These are phyloP conservation scores for Morpho achilles DNA, from an alignment of 2,888 invertebrate genomes.

Conservation along the genomic window DNA sequence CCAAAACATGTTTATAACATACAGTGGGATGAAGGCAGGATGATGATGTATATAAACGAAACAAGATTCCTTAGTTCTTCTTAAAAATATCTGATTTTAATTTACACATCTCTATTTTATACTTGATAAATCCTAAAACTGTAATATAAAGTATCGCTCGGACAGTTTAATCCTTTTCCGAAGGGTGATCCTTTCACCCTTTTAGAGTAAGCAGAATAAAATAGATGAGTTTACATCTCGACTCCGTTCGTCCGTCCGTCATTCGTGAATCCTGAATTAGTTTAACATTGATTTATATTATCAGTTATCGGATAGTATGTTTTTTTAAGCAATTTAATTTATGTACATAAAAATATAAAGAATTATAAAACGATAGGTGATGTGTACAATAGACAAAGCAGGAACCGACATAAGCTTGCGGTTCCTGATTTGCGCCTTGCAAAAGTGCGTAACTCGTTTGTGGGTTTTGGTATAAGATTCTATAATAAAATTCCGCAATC, in stretches of 20 bases:
- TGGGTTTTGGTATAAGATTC: no score
- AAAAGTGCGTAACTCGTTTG: no score
- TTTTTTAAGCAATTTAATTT: no score
- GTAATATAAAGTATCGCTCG: conserved; percentile 22
- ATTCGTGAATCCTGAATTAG: conserved; percentile 26
- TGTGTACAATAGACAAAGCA: no score
- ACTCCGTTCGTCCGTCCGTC: conserved; percentile 9
- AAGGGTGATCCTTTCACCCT: conserved; percentile 40
- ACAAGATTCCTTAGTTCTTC: not conserved
- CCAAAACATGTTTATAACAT: no score
- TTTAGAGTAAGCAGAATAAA: conserved; percentile 42
- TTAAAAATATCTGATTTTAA: not conserved
- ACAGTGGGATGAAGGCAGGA: no score
- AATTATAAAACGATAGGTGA: no score
- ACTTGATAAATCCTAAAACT: conserved; percentile 7
- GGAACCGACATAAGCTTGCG: no score
- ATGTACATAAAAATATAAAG: no score
- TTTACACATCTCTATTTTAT: not conserved
- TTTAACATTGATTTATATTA: conserved; percentile 29
- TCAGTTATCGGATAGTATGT: conserved; percentile 13
- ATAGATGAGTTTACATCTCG: conserved; percentile 28
- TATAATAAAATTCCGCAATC: no score
- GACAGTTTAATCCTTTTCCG: conserved; percentile 21
- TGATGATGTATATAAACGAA: no score
- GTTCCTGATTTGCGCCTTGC: no score